Base-by-base conservation (phyloP, 2,888 invertebrate genomes). In the Apamea anceps region DNA sequence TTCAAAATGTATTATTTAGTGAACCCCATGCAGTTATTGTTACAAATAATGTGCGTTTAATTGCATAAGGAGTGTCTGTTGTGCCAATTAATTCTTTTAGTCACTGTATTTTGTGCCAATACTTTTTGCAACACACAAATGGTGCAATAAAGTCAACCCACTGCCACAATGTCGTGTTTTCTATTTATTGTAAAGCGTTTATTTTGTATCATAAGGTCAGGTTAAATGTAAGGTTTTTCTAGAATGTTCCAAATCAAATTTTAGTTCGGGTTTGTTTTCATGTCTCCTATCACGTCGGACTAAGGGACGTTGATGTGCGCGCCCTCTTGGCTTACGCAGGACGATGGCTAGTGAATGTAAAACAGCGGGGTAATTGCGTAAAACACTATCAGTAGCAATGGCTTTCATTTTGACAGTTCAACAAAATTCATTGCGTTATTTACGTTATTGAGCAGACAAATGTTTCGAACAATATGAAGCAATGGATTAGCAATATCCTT, bases 111-210 rank as follows among this genome's bases (percentile, higher is more conserved):
- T 54, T 74, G n/a, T 74, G 12, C 25, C 51, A 67, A 74, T 54
- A 57, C 45, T 70, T 81, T 70, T 71, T 54, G 54, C 54, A 75
- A 15, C 57, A 42, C 48, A 18, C 1, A 65, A 75, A 71, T 81
- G 63, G n/a, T 63, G 54, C 62, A 82, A 72, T 28, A 72, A 77
- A 72, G 7, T 67, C 54, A 62, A 76, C 12, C 3, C 2, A 32
- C 21, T 28, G 48, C 45, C 25, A 81, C 54, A 62, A 54, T 72
- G 51, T 32, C 57, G 57, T n/a, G 57, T 51, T 70, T 70, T 32
- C 5, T 60, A 71, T 79, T 80, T 68, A 45, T 54, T 48, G 18
- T 60, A 13, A 42, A 21, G 7, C 15, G 13, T 51, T 18, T 60
- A 10, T 32, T 42, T 60, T 79, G 54, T 45, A 54, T 32, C n/a